Percentiles rank a stretch among this genome's conserved stretches.
Conservation (phyloP, 2,888 invertebrate genomes). For the Noctua pronuba region DNA sequence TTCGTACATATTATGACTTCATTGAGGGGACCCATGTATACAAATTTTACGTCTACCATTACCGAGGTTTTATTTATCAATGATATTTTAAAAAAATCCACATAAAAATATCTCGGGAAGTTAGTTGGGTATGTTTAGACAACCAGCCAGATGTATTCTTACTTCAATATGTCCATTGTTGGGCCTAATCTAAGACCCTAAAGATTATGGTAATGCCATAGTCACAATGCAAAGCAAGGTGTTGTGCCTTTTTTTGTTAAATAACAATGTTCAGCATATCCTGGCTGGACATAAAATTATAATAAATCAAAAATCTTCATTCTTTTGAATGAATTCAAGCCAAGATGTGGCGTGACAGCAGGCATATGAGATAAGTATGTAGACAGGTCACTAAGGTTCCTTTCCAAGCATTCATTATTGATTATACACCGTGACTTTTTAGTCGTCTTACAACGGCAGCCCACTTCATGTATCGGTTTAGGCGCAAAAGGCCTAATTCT, state of each 20-base stretch:
- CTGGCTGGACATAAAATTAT: background rate
- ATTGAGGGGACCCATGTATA: background rate
- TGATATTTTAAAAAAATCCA: background rate
- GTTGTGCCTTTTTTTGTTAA: background rate
- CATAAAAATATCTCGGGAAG: background rate
- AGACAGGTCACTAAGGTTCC: background rate
- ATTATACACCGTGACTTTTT: no score
- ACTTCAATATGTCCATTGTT: background rate
- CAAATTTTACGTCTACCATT: background rate
- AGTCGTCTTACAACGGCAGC: no score
- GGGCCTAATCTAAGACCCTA: background rate
- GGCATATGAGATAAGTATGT: background rate
- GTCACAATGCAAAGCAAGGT: conserved; percentile 37
- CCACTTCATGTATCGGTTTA: no score
- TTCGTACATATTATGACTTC: background rate
- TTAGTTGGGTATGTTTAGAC: background rate
- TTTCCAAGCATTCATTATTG: background rate
- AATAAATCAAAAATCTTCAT: background rate
- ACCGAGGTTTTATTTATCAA: background rate
- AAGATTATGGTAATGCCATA: conserved; percentile 23
- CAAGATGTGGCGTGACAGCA: background rate
- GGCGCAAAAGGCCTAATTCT: no score
- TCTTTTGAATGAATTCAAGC: background rate
- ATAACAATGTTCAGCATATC: background rate
- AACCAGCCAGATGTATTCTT: background rate